Base-by-base conservation (phyloP, 2,797 vertebrate genomes). In the Danio tinwini region DNA sequence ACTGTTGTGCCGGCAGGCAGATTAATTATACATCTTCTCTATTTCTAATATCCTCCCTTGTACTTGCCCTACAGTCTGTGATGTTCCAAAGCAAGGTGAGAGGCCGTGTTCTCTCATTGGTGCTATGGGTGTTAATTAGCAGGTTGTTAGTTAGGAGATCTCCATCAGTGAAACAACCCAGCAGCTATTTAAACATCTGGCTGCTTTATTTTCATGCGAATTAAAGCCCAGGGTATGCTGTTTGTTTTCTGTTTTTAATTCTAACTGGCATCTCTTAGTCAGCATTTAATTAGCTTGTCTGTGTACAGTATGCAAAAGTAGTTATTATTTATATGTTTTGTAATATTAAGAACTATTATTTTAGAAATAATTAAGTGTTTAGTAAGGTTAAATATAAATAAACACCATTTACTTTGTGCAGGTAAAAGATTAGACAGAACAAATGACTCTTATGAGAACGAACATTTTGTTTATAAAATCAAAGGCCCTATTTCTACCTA, bases 1-100 rank as follows among this genome's bases (percentile, higher is more conserved):
- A 85, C 88, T 88, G 88, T 91, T 85, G 79, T 83, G 83, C 89
- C 83, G 71, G 82, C 80, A 86, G 88, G 87, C 76, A 80, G 83
- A 88, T 93, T 87, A 92, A 93, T 92, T 88, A 89, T 91, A 80
- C 87, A 90, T 90, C 84, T 81, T 84, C 74, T 78, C 77, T 79
- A 71, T 79, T 67, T 39, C 71, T 70, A 77, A 76, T 64, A 67
- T 70, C 76, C 40, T 64, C 19, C 4, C 19, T 62, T 6, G 17
- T 59, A 10, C 37, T 56, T 52, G 64, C 64, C 55, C 76, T 63
- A 58, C 45, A 50, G 80, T 55, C 40, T 63, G 9, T 47, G 69
- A 53, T 49, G 50, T 50, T 45, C 64, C 81, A 74, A 37, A 39
- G 61, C 47, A 74, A 59, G 29, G 44, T 71, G 67, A 71, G 61